These are phyloP conservation scores for Cyclopterus lumpus DNA, from an alignment of 2,797 vertebrate genomes.

Conservation along the genomic window DNA sequence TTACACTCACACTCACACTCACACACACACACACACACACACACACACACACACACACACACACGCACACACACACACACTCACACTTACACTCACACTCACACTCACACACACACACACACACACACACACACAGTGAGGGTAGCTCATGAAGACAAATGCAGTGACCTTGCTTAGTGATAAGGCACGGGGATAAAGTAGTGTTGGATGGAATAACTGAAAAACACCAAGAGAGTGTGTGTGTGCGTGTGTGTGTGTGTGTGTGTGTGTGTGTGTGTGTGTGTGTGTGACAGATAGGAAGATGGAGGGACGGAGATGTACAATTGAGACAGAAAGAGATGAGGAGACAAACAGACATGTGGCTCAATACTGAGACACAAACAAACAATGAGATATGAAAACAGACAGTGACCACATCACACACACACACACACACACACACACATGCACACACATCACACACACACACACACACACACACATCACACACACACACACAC, in stretches of 20 bases:
- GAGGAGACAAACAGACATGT: no score
- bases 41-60: no score
- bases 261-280: neutral
- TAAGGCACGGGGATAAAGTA: constrained; percentile 80
- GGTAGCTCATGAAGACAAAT: constrained; percentile 82
- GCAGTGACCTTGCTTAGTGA: constrained; percentile 81
- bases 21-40: no score
- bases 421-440: no score
- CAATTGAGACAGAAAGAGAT: constrained; percentile 33
- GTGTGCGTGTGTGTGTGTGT: neutral
- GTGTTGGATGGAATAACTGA: constrained; percentile 71
- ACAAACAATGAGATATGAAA: no score
- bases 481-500: no score
- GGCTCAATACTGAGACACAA: no score
- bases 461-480: no score
- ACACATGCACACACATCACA: no score
- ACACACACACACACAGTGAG: constrained; percentile 43
- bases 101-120: constrained; percentile 36
- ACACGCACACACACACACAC: no score
- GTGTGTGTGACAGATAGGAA: constrained; percentile 45
- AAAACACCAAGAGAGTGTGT: constrained; percentile 54
- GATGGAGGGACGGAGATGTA: constrained; percentile 22
- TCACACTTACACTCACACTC: constrained; percentile 38
- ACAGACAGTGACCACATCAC: no score
- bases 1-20: no score